These are phyloP conservation scores for Rhabdomys dilectus DNA, from an alignment of 2,113 vertebrate species.

Conservation along the genomic window DNA sequence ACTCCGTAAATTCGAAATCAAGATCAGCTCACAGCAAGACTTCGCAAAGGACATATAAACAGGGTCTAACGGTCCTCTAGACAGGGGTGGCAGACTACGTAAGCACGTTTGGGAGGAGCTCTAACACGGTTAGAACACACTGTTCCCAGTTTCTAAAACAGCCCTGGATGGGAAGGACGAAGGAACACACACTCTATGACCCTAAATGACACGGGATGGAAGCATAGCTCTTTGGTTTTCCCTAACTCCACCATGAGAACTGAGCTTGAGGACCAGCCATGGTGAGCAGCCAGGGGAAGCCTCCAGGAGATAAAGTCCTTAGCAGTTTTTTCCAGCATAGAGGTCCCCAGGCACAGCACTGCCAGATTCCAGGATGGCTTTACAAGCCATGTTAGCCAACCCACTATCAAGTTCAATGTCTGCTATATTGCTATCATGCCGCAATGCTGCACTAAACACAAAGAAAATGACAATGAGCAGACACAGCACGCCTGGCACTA, in stretches of 20 bases:
- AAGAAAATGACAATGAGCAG: conserved; percentile 25
- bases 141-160: conserved; percentile 7
- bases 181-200: neutral
- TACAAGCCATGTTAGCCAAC: conserved; percentile 48
- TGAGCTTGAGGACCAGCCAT: neutral
- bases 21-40: conserved; percentile 1
- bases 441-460: conserved; percentile 10
- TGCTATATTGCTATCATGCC: neutral
- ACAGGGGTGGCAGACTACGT: neutral
- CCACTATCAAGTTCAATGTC: conserved; percentile 44
- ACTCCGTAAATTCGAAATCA: conserved; percentile 49
- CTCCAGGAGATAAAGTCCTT: neutral
- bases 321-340: neutral
- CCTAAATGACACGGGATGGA: neutral
- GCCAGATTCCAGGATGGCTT: conserved; percentile 53
- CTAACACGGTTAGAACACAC: neutral
- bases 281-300: neutral
- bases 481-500: neutral
- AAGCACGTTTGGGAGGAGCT: conserved; percentile 1
- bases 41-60: conserved; percentile 8
- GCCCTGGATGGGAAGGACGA: neutral
- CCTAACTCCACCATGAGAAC: neutral
- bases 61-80: conserved; percentile 33
- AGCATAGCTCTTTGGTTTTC: neutral
- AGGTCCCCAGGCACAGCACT: neutral